Base-by-base conservation (phyloP, 2,888 invertebrate species). In the Caenorhabditis drosophilae region DNA sequence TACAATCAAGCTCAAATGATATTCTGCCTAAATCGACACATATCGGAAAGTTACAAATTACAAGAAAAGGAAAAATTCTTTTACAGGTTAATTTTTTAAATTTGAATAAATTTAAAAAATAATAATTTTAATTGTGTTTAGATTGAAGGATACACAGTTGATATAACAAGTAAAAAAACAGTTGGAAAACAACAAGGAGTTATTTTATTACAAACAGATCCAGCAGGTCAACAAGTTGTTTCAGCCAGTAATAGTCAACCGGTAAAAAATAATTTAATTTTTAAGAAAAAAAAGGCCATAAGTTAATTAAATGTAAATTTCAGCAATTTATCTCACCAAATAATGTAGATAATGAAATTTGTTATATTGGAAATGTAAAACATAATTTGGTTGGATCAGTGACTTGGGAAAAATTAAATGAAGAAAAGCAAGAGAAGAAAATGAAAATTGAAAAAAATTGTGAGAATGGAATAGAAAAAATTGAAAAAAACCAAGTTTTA, bases 41-140 rank as follows among this genome's bases (percentile, higher is more conserved):
- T 26, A 70, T 70, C 9, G 70, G 70, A 52, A 63, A 67, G 36
- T 15, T 70, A 3, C 60, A 64, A 44, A 60, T 70, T 2, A 56
- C 64, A 2, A 22, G 18, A 9, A 59, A 55, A 22, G 64, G 64
- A 6, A 31, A 47, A 12, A 31, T 63, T 4, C 31, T 57, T 7
- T 20, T 63, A 4, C n/a, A n/a, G n/a, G n/a, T n/a, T n/a, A n/a
- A n/a, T n/a, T n/a, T n/a, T n/a, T n/a, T n/a, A n/a, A n/a, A n/a
- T n/a, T n/a, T n/a, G n/a, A n/a, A n/a, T n/a, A n/a, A n/a, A n/a
- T n/a, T n/a, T n/a, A n/a, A n/a, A n/a, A n/a, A n/a, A n/a, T n/a
- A n/a, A n/a, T n/a, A n/a, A n/a, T n/a, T n/a, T n/a, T n/a, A n/a
- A n/a, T n/a, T n/a, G n/a, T n/a, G n/a, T n/a, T n/a, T n/a, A 50